These are phyloP conservation scores for Euschistus heros DNA, from an alignment of 1,140 invertebrate genomes.

Conservation along the genomic window DNA sequence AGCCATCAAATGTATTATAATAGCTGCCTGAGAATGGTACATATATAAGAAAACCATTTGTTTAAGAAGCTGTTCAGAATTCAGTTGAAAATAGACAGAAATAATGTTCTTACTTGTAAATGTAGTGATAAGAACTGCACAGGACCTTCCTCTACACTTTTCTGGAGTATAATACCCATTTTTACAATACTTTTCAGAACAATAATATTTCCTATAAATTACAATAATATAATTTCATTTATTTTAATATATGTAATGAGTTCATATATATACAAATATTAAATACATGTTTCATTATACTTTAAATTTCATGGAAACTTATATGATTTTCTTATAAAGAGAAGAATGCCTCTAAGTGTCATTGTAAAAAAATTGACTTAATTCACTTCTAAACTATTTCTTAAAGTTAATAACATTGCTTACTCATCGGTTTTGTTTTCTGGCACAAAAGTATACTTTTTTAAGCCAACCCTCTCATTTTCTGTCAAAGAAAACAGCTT, in stretches of 20 bases:
- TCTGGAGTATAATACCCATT: conserved; percentile 5
- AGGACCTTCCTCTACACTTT: conserved; percentile 4
- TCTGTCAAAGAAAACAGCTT: neutral
- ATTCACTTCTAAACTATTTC: conserved; percentile 1
- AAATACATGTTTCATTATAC: no score
- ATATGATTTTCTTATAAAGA: no score
- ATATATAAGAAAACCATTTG: no score
- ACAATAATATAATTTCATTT: conserved; percentile 1
- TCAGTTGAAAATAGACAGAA: no score
- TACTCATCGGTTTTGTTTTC: neutral
- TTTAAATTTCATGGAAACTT: no score
- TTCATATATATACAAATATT: no score
- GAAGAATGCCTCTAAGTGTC: no score
- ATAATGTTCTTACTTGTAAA: conserved; percentile 7
- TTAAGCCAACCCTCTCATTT: neutral
- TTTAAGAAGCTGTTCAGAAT: no score
- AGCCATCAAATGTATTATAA: no score
- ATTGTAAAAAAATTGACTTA: neutral
- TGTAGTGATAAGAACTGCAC: conserved; percentile 16
- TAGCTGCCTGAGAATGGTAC: no score
- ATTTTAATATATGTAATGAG: no score
- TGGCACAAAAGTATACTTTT: no score
- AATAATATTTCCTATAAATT: neutral
- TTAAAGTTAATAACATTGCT: neutral
- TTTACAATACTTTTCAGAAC: neutral